These are phyloP conservation scores for Python bivittatus DNA, from an alignment of 2,113 vertebrate species.

Conservation along the genomic window DNA sequence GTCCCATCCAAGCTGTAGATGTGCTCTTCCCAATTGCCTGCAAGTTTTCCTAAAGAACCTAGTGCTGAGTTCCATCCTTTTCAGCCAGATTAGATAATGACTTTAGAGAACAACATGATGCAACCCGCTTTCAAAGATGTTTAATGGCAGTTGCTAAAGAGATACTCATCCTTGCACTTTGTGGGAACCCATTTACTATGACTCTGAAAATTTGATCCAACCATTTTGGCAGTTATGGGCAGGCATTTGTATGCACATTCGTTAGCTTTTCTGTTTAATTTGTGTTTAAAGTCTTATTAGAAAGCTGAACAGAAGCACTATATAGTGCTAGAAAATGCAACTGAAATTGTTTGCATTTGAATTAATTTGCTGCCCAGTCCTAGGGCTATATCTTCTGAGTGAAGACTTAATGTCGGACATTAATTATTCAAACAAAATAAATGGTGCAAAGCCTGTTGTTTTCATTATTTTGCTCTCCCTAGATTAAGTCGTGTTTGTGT, in stretches of 20 bases:
- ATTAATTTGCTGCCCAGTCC: slow-evolving; percentile 57
- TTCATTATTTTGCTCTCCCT: slow-evolving; percentile 52
- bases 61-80: slow-evolving; percentile 33
- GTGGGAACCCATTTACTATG: slow-evolving; percentile 40
- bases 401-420: slow-evolving; percentile 65
- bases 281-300: slow-evolving; percentile 58
- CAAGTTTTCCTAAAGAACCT: slow-evolving; percentile 24
- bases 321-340: slow-evolving; percentile 55
- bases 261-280: slow-evolving; percentile 72
- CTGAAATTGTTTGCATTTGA: slow-evolving; percentile 63
- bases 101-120: background rate
- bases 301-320: slow-evolving; percentile 58
- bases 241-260: slow-evolving; percentile 51
- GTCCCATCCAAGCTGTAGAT: slow-evolving; percentile 2
- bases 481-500: slow-evolving; percentile 42
- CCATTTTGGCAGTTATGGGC: slow-evolving; percentile 41
- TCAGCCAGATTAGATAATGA: slow-evolving; percentile 38
- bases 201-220: slow-evolving; percentile 53
- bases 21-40: slow-evolving; percentile 2
- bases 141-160: slow-evolving; percentile 2
- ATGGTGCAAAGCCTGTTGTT: slow-evolving; percentile 40
- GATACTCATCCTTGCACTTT: slow-evolving; percentile 8
- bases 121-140: slow-evolving; percentile 24
- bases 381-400: slow-evolving; percentile 49
- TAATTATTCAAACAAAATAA: slow-evolving; percentile 67